These are phyloP conservation scores for Tyrophagus putrescentiae DNA, from an alignment of 1,140 invertebrate species.

Conservation along the genomic window DNA sequence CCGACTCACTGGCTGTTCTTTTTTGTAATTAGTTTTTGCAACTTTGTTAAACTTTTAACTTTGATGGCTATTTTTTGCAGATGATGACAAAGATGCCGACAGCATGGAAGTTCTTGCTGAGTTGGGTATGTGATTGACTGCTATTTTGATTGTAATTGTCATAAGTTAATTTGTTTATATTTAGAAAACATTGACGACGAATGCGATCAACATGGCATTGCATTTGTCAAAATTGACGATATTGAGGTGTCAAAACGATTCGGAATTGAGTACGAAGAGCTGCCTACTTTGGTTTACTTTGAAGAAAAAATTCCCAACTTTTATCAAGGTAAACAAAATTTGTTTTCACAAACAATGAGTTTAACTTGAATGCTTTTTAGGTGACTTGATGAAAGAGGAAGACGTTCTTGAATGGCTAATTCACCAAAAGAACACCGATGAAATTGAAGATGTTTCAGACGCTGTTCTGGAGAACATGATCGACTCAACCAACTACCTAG, in stretches of 20 bases:
- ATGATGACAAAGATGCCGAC: slow-evolving; percentile 45
- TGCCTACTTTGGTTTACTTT: slow-evolving; percentile 82
- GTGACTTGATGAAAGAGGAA: slow-evolving; percentile 31
- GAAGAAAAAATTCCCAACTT: slow-evolving; percentile 72
- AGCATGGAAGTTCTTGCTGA: slow-evolving; percentile 69
- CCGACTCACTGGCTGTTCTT: slow-evolving; percentile 48
- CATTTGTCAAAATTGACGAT: slow-evolving; percentile 39
- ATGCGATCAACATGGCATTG: slow-evolving; percentile 58
- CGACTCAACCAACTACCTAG: slow-evolving; percentile 69
- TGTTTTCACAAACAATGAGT: neutral
- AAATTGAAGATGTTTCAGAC: slow-evolving; percentile 86
- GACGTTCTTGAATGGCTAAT: slow-evolving; percentile 32
- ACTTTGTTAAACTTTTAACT: neutral
- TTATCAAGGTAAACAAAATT: slow-evolving; percentile 52
- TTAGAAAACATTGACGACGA: slow-evolving; percentile 78
- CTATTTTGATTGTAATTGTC: slow-evolving; percentile 2
- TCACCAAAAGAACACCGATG: slow-evolving; percentile 52
- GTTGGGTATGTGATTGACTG: slow-evolving; percentile 38
- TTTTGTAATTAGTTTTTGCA: slow-evolving; percentile 28
- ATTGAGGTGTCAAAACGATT: slow-evolving; percentile 65
- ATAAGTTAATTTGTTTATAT: neutral
- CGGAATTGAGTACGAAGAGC: slow-evolving; percentile 61
- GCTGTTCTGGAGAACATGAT: slow-evolving; percentile 80
- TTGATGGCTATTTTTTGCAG: slow-evolving; percentile 25
- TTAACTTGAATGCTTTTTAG: slow-evolving; percentile 20